These are phyloP conservation scores for Priocnemis perturbator DNA, from an alignment of 2,888 invertebrate species.

Conservation along the genomic window DNA sequence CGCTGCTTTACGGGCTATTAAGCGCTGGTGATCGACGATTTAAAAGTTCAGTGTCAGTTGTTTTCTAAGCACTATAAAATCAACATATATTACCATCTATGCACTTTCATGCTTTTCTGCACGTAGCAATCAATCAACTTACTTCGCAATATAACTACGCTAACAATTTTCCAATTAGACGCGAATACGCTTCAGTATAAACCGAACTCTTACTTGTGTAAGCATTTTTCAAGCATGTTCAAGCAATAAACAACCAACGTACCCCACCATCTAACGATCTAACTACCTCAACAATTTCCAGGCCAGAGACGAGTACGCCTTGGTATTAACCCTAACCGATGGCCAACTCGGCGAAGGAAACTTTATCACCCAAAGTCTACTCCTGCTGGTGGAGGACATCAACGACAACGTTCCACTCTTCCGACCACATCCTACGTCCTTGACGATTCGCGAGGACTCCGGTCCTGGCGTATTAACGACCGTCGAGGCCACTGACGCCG, in stretches of 20 bases:
- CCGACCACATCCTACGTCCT: slow-evolving; percentile 88
- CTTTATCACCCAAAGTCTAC: slow-evolving; percentile 91
- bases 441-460: slow-evolving; percentile 88
- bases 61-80: neutral
- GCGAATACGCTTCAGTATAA: too few species aligned
- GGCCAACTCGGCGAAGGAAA: slow-evolving; percentile 91
- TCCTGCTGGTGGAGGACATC: slow-evolving; percentile 92
- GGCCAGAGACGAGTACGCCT: slow-evolving; percentile 91
- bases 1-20: neutral
- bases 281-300: slow-evolving; percentile 63
- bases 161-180: too few species aligned
- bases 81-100: too few species aligned
- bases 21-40: too few species aligned
- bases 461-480: slow-evolving; percentile 85
- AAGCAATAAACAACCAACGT: too few species aligned
- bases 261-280: too few species aligned
- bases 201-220: too few species aligned
- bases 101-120: too few species aligned
- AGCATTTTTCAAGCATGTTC: too few species aligned
- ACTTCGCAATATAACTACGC: too few species aligned
- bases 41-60: too few species aligned
- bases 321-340: slow-evolving; percentile 92
- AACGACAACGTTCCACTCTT: slow-evolving; percentile 95
- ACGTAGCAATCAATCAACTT: too few species aligned
- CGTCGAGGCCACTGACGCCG: slow-evolving; percentile 91